These are phyloP conservation scores for Atherinomorus stipes DNA, from an alignment of 2,113 vertebrate genomes.

Conservation along the genomic window DNA sequence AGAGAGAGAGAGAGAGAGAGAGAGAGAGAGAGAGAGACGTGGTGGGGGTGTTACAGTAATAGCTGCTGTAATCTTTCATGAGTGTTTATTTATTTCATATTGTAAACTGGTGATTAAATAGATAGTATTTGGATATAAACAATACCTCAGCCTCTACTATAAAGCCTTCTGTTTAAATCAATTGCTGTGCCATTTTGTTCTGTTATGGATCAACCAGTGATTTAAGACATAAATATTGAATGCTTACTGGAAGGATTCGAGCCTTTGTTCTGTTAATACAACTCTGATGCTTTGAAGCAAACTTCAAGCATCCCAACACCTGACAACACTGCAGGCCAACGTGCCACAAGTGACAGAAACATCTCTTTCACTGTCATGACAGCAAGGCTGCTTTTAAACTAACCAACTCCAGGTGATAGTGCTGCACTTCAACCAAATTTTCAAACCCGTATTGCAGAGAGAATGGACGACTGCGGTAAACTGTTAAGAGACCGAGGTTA, in stretches of 20 bases:
- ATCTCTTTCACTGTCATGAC: slow-evolving; percentile 47
- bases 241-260: slow-evolving; percentile 51
- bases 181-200: slow-evolving; percentile 17
- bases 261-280: slow-evolving; percentile 64
- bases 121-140: slow-evolving; percentile 22
- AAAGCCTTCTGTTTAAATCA: slow-evolving; percentile 42
- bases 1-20: background rate
- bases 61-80: background rate
- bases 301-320: slow-evolving; percentile 34
- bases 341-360: slow-evolving; percentile 48
- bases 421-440: background rate
- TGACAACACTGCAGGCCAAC: background rate
- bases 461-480: too few species aligned
- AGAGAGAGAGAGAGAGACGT: background rate
- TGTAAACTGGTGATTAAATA: slow-evolving; percentile 25
- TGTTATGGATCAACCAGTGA: slow-evolving; percentile 46
- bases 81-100: background rate
- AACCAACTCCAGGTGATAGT: background rate
- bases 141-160: background rate
- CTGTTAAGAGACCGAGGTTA: too few species aligned
- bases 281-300: slow-evolving; percentile 45
- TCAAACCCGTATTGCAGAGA: too few species aligned
- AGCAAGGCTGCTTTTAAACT: slow-evolving; percentile 37
- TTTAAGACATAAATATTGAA: slow-evolving; percentile 52
- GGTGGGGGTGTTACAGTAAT: background rate